Base-by-base conservation (phyloP, 2,113 vertebrate species). In the Variabilichromis moorii region DNA sequence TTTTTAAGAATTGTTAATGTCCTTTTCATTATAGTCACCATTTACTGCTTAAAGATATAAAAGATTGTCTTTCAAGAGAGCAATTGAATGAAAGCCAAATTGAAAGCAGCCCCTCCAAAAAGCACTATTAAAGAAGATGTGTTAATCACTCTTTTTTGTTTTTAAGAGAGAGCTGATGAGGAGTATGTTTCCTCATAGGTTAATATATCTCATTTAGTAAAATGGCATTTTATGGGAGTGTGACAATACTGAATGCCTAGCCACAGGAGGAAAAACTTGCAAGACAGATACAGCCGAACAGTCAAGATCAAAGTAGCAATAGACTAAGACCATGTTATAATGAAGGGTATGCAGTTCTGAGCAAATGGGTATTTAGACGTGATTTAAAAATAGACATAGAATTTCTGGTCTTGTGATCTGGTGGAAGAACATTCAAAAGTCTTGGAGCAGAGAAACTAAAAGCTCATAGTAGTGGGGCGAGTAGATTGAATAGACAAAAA, bases 151-250 rank as follows among this genome's bases (percentile, higher is more conserved):
- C 16, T 35, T 24, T 55, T 90, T 66, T 66, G 61, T 90, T 87
- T 71, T 71, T 45, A 85, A 91, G 59, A 88, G 54, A 28, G 50
- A 89, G 66, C 31, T 59, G 89, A 91, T 92, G 73, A 91, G 86
- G 84, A 85, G 61, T 45, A 66, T 83, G 68, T 84, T 63, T 53
- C 81, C 86, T 86, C 89, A 63, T 88, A 89, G 79, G 66, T 91
- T 88, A 90, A 92, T 90, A 90, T 61, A 84, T 90, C 86, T 93
- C 89, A 90, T 90, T 93, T 89, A 91, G 76, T 78, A 79, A 76
- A 95, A 91, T 90, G 90, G 80, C 66, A 90, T 89, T 93, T 93
- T 91, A 93, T 93, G 83, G 57, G 54, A 55, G 66, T 42, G 63
- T 90, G 89, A 93, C 90, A 76, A 84, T 84, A 88, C 42, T 66